Conservation (phyloP, 2,113 vertebrate species). For the Sinocyclocheilus maitianheensis region DNA sequence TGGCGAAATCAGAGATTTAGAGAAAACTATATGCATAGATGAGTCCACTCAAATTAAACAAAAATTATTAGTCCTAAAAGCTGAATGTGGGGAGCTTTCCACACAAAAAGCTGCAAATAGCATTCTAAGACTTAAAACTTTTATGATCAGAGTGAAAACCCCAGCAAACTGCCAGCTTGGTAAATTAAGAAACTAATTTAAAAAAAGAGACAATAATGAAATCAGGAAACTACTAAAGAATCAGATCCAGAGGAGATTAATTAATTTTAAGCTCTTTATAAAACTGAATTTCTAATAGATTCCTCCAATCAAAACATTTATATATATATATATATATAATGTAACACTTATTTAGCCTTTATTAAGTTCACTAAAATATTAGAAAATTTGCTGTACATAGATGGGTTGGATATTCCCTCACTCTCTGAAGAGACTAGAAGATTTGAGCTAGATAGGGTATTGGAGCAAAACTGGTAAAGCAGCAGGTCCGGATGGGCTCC, state of each 20-base stretch:
- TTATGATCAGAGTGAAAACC: not conserved
- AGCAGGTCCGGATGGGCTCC: not conserved
- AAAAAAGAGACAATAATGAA: no score
- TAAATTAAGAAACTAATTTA: no score
- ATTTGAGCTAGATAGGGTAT: not conserved
- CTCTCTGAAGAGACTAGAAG: not conserved
- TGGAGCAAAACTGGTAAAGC: not conserved
- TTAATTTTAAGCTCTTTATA: not conserved
- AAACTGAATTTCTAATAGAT: not conserved
- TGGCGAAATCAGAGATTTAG: not conserved
- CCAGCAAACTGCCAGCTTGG: no score
- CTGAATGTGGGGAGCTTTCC: not conserved
- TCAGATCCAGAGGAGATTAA: not conserved
- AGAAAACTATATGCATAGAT: not conserved
- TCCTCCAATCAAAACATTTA: no score
- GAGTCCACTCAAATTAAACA: not conserved
- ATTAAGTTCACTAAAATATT: no score
- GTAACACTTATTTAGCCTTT: no score
- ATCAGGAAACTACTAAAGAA: not conserved
- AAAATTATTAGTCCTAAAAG: not conserved
- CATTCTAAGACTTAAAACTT: not conserved
- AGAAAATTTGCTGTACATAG: no score
- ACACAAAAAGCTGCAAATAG: conserved; percentile 1
- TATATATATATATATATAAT: not conserved
- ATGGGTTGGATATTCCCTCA: not conserved